Evolutionary conservation across 2,888 invertebrate species (phyloP).

Genomic region (Chromoteleia sp.): DNA sequence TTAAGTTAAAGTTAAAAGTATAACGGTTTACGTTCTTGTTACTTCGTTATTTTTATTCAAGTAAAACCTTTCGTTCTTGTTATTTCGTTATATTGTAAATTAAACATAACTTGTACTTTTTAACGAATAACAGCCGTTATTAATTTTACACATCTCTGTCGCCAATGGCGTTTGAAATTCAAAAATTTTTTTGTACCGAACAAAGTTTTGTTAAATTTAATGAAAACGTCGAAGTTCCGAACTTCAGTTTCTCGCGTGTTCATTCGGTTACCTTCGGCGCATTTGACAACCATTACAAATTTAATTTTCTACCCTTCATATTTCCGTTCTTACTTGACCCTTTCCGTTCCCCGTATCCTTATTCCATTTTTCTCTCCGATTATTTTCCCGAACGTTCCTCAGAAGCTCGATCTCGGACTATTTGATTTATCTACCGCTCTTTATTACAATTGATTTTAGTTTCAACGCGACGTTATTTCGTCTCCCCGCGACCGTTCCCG

Average conservation of each 20-base stretch:
- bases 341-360: not conserved
- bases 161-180: too few relatives aligned
- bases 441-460: conserved; percentile 81
- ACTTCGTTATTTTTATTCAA: too few relatives aligned
- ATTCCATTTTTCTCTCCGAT: conserved; percentile 26
- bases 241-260: not conserved
- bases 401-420: conserved; percentile 65
- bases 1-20: too few relatives aligned
- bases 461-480: conserved; percentile 61
- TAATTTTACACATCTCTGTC: too few relatives aligned
- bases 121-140: too few relatives aligned
- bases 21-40: too few relatives aligned
- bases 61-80: too few relatives aligned
- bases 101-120: too few relatives aligned
- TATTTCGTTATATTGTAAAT: too few relatives aligned
- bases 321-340: not conserved
- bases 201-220: too few relatives aligned
- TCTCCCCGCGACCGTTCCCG: conserved; percentile 1
- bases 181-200: too few relatives aligned
- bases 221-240: too few relatives aligned
- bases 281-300: conserved; percentile 1
- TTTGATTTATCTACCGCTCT: conserved; percentile 79
- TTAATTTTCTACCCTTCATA: conserved; percentile 14
- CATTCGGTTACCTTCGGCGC: not conserved
- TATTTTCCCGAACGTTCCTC: conserved; percentile 33